phyloP scores from a whole-genome alignment of 2,888 invertebrate species.

The Mythimna impura region DNA sequence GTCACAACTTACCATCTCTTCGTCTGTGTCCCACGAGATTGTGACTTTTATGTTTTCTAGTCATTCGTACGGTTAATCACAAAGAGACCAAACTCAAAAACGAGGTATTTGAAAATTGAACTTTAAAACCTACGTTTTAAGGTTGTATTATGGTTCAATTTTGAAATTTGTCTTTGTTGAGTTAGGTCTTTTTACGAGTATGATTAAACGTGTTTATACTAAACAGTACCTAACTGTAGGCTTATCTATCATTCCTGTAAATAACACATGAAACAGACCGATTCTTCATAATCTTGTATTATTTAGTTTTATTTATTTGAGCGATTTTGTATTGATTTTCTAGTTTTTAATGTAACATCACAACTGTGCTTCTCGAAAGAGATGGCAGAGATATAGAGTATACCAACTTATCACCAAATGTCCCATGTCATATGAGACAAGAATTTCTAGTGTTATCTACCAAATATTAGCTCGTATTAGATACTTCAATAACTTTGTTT shows the following conservation, averaged over 20 bases:
- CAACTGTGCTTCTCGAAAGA: not conserved
- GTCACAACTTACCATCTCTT: slow-evolving; percentile 30
- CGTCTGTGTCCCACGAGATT: slow-evolving; percentile 14
- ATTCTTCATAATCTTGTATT: no score
- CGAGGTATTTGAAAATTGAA: no score
- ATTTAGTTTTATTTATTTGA: not conserved
- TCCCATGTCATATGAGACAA: not conserved
- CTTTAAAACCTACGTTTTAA: no score
- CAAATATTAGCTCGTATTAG: slow-evolving; percentile 34
- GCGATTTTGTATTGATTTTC: not conserved
- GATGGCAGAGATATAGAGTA: not conserved
- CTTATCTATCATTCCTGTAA: not conserved
- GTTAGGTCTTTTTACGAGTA: no score
- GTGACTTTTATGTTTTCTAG: slow-evolving; percentile 43
- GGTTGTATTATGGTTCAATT: no score
- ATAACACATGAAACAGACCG: not conserved
- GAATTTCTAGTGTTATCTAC: slow-evolving; percentile 24
- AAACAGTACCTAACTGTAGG: not conserved
- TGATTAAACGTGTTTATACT: not conserved
- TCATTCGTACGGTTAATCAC: slow-evolving; percentile 11
- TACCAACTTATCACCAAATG: not conserved
- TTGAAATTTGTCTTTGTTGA: no score
- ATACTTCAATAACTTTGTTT: slow-evolving; percentile 34
- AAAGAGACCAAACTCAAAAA: no score
- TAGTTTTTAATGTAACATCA: slow-evolving; percentile 1